Conservation (phyloP, 92 coral and sea anemone genomes). For the Palythoa heliodiscus region DNA sequence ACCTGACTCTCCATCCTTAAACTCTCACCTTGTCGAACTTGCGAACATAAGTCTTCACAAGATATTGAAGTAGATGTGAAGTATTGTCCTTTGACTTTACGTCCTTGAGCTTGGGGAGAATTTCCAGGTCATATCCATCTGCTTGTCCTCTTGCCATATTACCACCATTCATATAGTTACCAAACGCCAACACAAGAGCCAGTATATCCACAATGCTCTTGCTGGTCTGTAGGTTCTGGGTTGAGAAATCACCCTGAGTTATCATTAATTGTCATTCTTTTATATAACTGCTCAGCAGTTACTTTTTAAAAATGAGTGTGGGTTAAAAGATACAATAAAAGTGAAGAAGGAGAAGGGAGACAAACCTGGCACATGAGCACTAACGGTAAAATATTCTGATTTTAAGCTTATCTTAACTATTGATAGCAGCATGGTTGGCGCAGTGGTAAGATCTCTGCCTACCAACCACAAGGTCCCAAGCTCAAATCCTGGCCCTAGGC, state of each 20-base stretch:
- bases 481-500: no score
- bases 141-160: conserved; percentile 87
- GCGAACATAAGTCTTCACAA: conserved; percentile 67
- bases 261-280: background rate
- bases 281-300: no score
- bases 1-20: background rate
- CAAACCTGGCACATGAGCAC: no score
- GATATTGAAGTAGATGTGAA: conserved; percentile 70
- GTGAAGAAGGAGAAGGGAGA: no score
- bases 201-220: conserved; percentile 62
- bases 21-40: conserved; percentile 74
- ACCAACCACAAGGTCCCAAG: no score
- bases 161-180: conserved; percentile 90
- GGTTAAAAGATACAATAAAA: no score
- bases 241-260: background rate
- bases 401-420: no score
- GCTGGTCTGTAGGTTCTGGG: conserved; percentile 70
- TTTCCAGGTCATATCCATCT: conserved; percentile 86
- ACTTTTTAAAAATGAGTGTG: no score
- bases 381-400: no score
- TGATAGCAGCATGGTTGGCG: no score
- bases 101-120: conserved; percentile 84
- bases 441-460: no score
- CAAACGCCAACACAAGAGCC: conserved; percentile 80
- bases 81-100: conserved; percentile 86